phyloP scores from a whole-genome alignment of 2,797 vertebrate species.

The Anableps anableps region DNA sequence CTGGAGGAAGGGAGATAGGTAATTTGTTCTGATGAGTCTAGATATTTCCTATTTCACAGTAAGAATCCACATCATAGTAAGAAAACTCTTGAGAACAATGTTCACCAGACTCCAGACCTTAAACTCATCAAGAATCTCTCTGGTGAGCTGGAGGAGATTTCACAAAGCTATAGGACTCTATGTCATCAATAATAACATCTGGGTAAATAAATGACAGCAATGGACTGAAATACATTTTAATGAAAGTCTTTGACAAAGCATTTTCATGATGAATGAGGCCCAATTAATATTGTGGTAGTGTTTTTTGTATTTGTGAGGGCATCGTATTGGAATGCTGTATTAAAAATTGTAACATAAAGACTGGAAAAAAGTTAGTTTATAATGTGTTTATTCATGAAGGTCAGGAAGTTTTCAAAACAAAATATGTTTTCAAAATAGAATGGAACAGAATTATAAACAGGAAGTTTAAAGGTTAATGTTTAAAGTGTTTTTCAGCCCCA shows the following conservation, averaged over 20 bases:
- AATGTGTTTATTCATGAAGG: neutral
- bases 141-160: neutral
- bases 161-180: neutral
- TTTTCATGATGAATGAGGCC: neutral
- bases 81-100: neutral
- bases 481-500: too few relatives aligned
- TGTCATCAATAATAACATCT: neutral
- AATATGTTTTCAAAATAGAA: too few relatives aligned
- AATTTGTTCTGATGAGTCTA: neutral
- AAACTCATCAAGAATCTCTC: slow-evolving; percentile 2
- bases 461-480: too few relatives aligned
- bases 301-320: neutral
- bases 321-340: neutral
- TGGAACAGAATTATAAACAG: too few relatives aligned
- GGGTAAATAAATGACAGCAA: slow-evolving; percentile 1
- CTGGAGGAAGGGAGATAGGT: neutral
- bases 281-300: neutral
- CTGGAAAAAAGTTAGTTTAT: neutral
- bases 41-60: neutral
- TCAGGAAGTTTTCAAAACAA: too few relatives aligned
- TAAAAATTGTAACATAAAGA: neutral
- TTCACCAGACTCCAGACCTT: neutral
- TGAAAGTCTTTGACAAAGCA: neutral
- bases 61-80: neutral
- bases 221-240: neutral